Conservation (phyloP, 1,140 invertebrate species). For the Drosophila ambigua region DNA sequence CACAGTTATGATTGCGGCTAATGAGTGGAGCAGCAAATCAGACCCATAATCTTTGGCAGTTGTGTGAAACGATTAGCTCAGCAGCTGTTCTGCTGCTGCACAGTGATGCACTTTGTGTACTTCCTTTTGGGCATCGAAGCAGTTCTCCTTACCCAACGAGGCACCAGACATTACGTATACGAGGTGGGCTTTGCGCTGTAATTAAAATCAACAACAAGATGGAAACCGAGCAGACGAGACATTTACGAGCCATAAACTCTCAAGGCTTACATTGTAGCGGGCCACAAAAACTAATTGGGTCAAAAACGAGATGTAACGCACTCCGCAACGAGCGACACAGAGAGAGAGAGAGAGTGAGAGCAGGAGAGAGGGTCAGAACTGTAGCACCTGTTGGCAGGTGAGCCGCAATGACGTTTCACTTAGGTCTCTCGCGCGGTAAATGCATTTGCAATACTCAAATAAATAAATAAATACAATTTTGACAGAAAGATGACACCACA, state of each 20-base stretch:
- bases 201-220: slow-evolving; percentile 59
- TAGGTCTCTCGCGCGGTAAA: slow-evolving; percentile 21
- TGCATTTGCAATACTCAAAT: slow-evolving; percentile 71
- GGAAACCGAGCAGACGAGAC: slow-evolving; percentile 53
- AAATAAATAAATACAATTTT: slow-evolving; percentile 73
- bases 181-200: slow-evolving; percentile 21
- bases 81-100: too few species aligned
- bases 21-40: slow-evolving; percentile 46
- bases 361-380: neutral
- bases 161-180: slow-evolving; percentile 55
- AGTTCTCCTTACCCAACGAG: neutral
- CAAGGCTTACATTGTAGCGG: slow-evolving; percentile 56
- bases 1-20: slow-evolving; percentile 71
- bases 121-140: too few species aligned
- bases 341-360: slow-evolving; percentile 7
- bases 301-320: slow-evolving; percentile 37
- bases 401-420: slow-evolving; percentile 71
- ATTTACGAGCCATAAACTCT: slow-evolving; percentile 74
- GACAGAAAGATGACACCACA: slow-evolving; percentile 69
- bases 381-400: slow-evolving; percentile 71
- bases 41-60: slow-evolving; percentile 12
- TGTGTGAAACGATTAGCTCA: slow-evolving; percentile 27
- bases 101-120: too few species aligned
- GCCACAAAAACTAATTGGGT: slow-evolving; percentile 69
- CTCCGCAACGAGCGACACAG: slow-evolving; percentile 7